phyloP scores from a whole-genome alignment of 2,888 invertebrate species.

The Mythimna loreyi region DNA sequence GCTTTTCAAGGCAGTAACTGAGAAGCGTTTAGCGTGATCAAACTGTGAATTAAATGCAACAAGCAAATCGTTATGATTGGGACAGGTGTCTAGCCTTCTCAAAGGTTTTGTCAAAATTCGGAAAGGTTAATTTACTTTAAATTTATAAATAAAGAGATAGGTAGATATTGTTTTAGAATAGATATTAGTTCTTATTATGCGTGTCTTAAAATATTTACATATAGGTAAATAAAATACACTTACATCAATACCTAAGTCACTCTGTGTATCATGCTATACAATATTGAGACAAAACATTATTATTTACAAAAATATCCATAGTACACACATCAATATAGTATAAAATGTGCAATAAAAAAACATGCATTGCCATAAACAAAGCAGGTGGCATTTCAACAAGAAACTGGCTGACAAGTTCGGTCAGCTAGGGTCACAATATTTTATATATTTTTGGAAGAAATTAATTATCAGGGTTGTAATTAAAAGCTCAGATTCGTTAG shows the following conservation, averaged over 20 bases:
- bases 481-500: slow-evolving; percentile 43
- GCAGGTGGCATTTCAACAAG: slow-evolving; percentile 71
- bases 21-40: slow-evolving; percentile 57
- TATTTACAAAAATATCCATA: slow-evolving; percentile 60
- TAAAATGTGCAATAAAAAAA: slow-evolving; percentile 69
- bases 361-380: slow-evolving; percentile 85
- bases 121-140: slow-evolving; percentile 34
- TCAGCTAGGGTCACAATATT: slow-evolving; percentile 39
- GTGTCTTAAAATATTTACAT: slow-evolving; percentile 61
- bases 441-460: slow-evolving; percentile 44
- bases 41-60: slow-evolving; percentile 41
- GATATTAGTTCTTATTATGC: slow-evolving; percentile 36
- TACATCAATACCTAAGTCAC: slow-evolving; percentile 64
- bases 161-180: slow-evolving; percentile 16
- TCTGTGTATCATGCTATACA: slow-evolving; percentile 64
- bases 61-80: slow-evolving; percentile 51
- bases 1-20: slow-evolving; percentile 62
- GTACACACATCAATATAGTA: slow-evolving; percentile 62
- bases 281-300: slow-evolving; percentile 62
- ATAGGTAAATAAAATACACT: slow-evolving; percentile 60
- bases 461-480: slow-evolving; percentile 37
- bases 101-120: slow-evolving; percentile 29
- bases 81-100: slow-evolving; percentile 47
- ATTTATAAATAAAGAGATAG: slow-evolving; percentile 25
- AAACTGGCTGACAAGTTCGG: slow-evolving; percentile 52